A percentile compares a stretch with the other conserved stretches of the same genome.
phyloP scores from a whole-genome alignment of 2,113 vertebrate genomes.

The Rhizomys pruinosus region DNA sequence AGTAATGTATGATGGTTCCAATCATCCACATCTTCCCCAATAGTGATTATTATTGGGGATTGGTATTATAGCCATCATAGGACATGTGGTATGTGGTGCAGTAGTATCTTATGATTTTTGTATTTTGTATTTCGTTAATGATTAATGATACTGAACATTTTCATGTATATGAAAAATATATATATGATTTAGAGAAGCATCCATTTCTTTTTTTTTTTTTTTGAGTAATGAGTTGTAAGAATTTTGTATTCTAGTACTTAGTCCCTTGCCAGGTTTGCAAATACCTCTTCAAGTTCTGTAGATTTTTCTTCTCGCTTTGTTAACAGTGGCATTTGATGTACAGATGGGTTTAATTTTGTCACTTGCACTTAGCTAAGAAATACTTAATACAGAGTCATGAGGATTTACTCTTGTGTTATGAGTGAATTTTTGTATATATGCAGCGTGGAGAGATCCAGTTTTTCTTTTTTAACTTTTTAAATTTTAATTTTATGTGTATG shows the following conservation, averaged over 20 bases:
- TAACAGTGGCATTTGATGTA: not conserved
- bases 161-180: not conserved
- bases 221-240: not conserved
- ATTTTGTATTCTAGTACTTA: conserved; percentile 1
- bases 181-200: not conserved
- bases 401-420: conserved; percentile 26
- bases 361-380: conserved; percentile 2
- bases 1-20: not conserved
- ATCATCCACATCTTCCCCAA: not conserved
- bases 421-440: not conserved
- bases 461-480: too few relatives aligned
- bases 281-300: not conserved
- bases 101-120: not conserved
- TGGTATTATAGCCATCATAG: not conserved
- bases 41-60: not conserved
- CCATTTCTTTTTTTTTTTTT: not conserved
- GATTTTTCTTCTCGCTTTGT: not conserved
- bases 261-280: not conserved
- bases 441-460: too few relatives aligned
- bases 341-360: not conserved
- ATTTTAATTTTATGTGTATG: too few relatives aligned
- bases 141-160: not conserved
- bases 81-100: too few relatives aligned
- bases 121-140: not conserved
- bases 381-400: not conserved